Conservation (phyloP, 2,888 invertebrate genomes). For the Dolichomitus sp. region DNA sequence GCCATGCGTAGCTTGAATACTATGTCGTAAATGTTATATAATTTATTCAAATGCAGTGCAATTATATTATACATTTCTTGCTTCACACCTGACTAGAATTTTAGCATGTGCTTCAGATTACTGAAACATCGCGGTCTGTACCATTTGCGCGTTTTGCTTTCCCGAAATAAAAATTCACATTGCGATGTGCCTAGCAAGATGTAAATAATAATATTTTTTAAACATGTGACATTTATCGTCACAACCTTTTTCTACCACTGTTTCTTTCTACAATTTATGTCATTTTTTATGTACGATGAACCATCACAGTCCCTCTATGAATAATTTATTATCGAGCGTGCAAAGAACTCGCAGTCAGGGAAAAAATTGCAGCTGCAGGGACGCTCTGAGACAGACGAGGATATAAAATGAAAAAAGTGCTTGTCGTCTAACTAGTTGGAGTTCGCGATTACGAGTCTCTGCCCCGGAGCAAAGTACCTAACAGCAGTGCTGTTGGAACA, state of each 20-base stretch:
- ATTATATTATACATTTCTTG: not conserved
- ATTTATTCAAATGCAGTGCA: not conserved
- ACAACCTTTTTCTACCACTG: not conserved
- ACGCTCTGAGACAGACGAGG: not conserved
- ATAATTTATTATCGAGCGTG: not conserved
- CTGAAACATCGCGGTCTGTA: not conserved
- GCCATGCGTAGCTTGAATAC: conserved; percentile 1
- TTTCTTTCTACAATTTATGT: not conserved
- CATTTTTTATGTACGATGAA: not conserved
- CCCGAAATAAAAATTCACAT: not conserved
- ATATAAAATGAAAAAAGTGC: not conserved
- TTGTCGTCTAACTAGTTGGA: not conserved
- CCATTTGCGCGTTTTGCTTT: not conserved
- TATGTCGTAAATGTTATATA: not conserved
- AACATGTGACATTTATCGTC: not conserved
- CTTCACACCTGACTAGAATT: not conserved
- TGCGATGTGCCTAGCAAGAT: not conserved
- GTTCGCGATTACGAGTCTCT: not conserved
- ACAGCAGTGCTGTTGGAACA: conserved; percentile 13
- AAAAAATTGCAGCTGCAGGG: not conserved
- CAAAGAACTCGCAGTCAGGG: not conserved
- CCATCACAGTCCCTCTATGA: not conserved
- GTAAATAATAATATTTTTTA: not conserved
- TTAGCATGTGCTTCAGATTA: not conserved
- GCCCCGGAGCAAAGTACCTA: not conserved